These are phyloP conservation scores for Galerucella nymphaeae DNA, from an alignment of 2,888 invertebrate species.

Conservation along the genomic window DNA sequence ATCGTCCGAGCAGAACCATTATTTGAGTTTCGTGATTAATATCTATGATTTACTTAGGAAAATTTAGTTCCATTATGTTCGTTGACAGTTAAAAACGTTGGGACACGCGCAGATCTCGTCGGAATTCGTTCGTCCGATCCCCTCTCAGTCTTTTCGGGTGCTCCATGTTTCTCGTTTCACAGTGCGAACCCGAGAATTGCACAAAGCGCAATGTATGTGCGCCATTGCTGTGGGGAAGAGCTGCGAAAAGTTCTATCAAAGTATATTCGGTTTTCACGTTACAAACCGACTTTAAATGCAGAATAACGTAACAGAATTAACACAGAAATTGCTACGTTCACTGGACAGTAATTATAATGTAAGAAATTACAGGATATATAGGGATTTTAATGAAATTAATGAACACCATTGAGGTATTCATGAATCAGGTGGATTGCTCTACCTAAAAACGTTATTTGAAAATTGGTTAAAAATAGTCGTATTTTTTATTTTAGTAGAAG, in stretches of 20 bases:
- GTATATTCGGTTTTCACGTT: slow-evolving; percentile 65
- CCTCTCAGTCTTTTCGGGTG: slow-evolving; percentile 66
- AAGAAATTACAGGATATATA: slow-evolving; percentile 70
- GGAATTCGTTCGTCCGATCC: slow-evolving; percentile 62
- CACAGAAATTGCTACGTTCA: slow-evolving; percentile 95
- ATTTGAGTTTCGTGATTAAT: neutral
- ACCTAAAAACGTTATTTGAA: slow-evolving; percentile 55
- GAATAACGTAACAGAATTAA: slow-evolving; percentile 89
- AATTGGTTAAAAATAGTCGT: slow-evolving; percentile 51
- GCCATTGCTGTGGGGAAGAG: slow-evolving; percentile 66
- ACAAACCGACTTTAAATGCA: slow-evolving; percentile 76
- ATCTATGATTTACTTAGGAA: slow-evolving; percentile 44
- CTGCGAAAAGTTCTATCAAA: slow-evolving; percentile 64
- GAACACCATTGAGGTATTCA: slow-evolving; percentile 52
- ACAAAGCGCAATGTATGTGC: slow-evolving; percentile 67
- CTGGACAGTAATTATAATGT: slow-evolving; percentile 98
- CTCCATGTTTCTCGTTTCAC: slow-evolving; percentile 65
- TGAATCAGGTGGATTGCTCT: slow-evolving; percentile 61
- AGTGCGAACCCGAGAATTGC: slow-evolving; percentile 65
- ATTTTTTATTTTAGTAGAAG: slow-evolving; percentile 39
- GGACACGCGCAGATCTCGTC: slow-evolving; percentile 60
- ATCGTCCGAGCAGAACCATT: neutral
- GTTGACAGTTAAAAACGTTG: slow-evolving; percentile 40
- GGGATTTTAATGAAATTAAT: slow-evolving; percentile 54
- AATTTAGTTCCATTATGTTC: slow-evolving; percentile 44